Base-by-base conservation (phyloP, 2,888 invertebrate genomes). In the Reticulitermes lucifugus region DNA sequence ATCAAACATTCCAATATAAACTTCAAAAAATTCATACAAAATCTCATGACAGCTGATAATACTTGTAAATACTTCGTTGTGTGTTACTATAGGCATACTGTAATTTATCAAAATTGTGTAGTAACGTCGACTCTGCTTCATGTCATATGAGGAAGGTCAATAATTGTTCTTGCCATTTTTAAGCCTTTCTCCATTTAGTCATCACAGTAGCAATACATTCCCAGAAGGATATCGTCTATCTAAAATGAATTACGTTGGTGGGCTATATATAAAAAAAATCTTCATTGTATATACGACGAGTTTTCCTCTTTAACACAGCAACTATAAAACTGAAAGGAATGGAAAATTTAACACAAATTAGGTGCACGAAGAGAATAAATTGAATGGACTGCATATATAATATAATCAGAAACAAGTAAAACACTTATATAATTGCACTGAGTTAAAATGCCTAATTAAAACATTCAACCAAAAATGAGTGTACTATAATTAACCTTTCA, bases 1-100 rank as follows among this genome's bases (percentile, higher is more conserved):
- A 65, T 65, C 65, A 65, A 65, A 65, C 25, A 25, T 25, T 65
- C 4, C 65, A 65, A 25, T n/a, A 65, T 65, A 25, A 65, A 65
- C 65, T 65, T 25, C n/a, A 73, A 73, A 70, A 70, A 73, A 73
- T 41, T 3, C 21, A 73, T 73, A 73, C 35, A 73, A 41, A 73
- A 73, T 35, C 25, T 41, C 35, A 21, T 41, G 21, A 73, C 25
- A 18, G 21, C 73, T 41, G 41, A 41, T 41, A 73, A 41, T 73
- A 7, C 29, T 41, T 2, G 73, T 25, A 29, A 35, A 73, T 73
- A 73, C 41, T 73, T 73, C 73, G 73, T 73, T 73, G 73, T 35
- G n/a, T 71, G 41, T 73, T 29, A 41, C 73, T 41, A 22, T 18
- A 73, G 10, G 21, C 29, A 73, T 73, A 41, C 9, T 73, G 29